Evolutionary conservation across 2,888 invertebrate genomes (phyloP).

Genomic region (Epistrophe grossulariae): DNA sequence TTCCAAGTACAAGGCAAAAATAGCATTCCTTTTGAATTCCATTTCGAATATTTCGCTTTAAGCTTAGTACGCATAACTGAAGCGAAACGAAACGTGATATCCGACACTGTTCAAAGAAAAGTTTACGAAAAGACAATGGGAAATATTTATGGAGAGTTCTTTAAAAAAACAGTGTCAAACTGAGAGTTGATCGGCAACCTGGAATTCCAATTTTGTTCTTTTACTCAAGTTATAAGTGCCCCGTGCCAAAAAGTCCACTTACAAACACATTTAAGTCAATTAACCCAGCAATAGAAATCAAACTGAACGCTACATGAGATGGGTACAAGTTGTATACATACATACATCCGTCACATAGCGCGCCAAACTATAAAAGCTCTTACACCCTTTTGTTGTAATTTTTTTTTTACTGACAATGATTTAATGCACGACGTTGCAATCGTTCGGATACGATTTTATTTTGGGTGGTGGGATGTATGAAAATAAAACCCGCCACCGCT

Average conservation of each 20-base stretch:
- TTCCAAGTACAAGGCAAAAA: too few relatives aligned
- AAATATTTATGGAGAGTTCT: too few relatives aligned
- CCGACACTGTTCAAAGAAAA: too few relatives aligned
- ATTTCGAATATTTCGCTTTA: too few relatives aligned
- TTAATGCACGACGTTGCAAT: slow-evolving; percentile 18
- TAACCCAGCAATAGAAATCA: slow-evolving; percentile 10
- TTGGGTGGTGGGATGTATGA: slow-evolving; percentile 10
- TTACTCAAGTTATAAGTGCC: neutral
- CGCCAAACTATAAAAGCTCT: slow-evolving; percentile 41
- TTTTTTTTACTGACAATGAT: slow-evolving; percentile 23
- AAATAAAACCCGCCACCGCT: neutral
- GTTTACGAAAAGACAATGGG: too few relatives aligned
- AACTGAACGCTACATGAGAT: slow-evolving; percentile 5
- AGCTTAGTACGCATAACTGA: too few relatives aligned
- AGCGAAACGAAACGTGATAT: too few relatives aligned
- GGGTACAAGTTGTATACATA: neutral
- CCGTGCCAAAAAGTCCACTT: neutral
- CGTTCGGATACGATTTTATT: slow-evolving; percentile 31
- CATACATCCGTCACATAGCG: neutral
- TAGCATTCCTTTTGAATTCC: too few relatives aligned
- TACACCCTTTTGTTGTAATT: slow-evolving; percentile 9
- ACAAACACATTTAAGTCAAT: neutral
- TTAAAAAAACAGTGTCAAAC: too few relatives aligned
- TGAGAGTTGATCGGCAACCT: too few relatives aligned
- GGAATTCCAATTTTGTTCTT: too few relatives aligned